These are phyloP conservation scores for Aleiodes alternator DNA, from an alignment of 2,888 invertebrate species.

Conservation along the genomic window DNA sequence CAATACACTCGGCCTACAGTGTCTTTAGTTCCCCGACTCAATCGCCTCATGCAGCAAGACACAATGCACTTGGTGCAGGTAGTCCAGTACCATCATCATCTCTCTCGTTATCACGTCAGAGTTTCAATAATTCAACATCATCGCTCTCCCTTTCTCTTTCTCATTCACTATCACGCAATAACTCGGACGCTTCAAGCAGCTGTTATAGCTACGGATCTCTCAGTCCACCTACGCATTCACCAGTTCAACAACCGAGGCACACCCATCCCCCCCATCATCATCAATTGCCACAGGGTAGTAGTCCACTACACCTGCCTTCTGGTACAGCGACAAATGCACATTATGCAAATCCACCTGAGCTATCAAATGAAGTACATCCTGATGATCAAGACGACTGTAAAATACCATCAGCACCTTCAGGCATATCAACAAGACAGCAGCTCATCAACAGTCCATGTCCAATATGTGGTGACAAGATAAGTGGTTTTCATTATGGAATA, in stretches of 20 bases:
- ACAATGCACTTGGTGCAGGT: slow-evolving; percentile 78
- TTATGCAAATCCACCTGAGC: slow-evolving; percentile 66
- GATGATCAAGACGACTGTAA: slow-evolving; percentile 64
- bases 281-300: slow-evolving; percentile 75
- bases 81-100: slow-evolving; percentile 74
- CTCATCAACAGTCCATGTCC: slow-evolving; percentile 95
- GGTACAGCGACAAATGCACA: slow-evolving; percentile 58
- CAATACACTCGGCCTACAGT: slow-evolving; percentile 91
- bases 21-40: slow-evolving; percentile 91
- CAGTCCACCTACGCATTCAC: slow-evolving; percentile 86
- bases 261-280: slow-evolving; percentile 72
- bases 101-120: slow-evolving; percentile 71
- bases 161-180: slow-evolving; percentile 90
- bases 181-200: slow-evolving; percentile 93
- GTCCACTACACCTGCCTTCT: slow-evolving; percentile 76
- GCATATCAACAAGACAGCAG: slow-evolving; percentile 89
- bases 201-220: slow-evolving; percentile 87
- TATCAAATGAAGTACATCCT: slow-evolving; percentile 64
- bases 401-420: slow-evolving; percentile 80
- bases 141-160: slow-evolving; percentile 80
- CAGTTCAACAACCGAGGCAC: slow-evolving; percentile 81
- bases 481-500: slow-evolving; percentile 98
- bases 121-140: slow-evolving; percentile 74
- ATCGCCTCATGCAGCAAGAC: slow-evolving; percentile 89
- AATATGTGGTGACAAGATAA: slow-evolving; percentile 96